phyloP scores from a whole-genome alignment of 2,797 vertebrate species.

The Borostomias antarcticus region DNA sequence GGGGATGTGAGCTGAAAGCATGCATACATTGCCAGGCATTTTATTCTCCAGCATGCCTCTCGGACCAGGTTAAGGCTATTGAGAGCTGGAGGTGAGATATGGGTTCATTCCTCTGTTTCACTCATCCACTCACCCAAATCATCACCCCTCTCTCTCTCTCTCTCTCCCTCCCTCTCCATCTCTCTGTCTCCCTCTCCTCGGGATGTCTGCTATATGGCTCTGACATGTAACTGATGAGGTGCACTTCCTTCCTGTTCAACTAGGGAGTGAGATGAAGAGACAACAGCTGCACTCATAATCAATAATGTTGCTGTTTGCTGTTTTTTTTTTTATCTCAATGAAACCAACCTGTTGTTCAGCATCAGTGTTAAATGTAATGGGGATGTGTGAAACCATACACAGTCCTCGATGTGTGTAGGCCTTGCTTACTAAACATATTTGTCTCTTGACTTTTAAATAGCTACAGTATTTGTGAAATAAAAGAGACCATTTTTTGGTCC shows the following conservation, averaged over 20 bases:
- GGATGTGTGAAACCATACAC: no score
- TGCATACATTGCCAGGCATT: not conserved
- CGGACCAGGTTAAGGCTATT: no score
- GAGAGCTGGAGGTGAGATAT: not conserved
- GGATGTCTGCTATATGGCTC: not conserved
- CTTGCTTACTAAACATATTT: no score
- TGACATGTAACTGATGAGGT: constrained; percentile 8
- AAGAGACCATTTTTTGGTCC: no score
- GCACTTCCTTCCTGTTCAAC: not conserved
- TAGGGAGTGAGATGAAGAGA: not conserved
- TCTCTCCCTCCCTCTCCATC: not conserved
- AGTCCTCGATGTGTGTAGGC: no score
- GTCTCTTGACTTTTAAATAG: not conserved
- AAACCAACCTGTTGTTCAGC: not conserved
- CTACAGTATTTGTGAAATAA: no score
- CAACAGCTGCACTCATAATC: no score
- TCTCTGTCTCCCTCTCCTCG: no score
- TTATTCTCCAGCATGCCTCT: not conserved
- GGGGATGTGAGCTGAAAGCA: constrained; percentile 22
- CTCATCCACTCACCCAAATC: not conserved
- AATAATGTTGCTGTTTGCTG: not conserved
- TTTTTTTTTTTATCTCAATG: not conserved
- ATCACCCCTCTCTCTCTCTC: not conserved
- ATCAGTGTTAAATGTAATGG: no score
- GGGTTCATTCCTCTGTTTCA: not conserved